These are phyloP conservation scores for Meriones unguiculatus DNA, from an alignment of 2,113 vertebrate species.

Conservation along the genomic window DNA sequence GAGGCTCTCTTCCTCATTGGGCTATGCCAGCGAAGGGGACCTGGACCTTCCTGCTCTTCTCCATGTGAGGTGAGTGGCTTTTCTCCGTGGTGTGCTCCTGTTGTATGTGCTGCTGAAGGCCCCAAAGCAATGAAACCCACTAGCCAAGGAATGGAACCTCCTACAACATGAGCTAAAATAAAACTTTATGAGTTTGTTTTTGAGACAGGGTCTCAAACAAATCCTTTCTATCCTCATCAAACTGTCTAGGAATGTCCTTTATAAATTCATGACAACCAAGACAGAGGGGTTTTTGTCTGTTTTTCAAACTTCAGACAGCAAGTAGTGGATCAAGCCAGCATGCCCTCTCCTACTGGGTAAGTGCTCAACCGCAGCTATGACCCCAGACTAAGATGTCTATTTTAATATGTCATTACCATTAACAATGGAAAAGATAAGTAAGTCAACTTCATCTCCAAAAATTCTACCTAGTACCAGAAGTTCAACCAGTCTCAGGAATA, in stretches of 20 bases:
- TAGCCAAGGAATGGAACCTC: background rate
- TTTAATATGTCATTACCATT: background rate
- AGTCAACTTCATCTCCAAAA: background rate
- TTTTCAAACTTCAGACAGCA: slow-evolving; percentile 42
- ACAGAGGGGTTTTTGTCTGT: background rate
- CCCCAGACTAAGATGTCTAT: background rate
- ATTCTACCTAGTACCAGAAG: background rate
- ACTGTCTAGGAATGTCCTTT: background rate
- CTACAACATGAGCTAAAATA: background rate
- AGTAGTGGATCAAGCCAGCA: background rate
- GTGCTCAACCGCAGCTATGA: background rate
- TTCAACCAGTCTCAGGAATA: background rate
- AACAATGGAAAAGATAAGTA: background rate
- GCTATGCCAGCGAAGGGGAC: background rate
- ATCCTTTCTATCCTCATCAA: background rate
- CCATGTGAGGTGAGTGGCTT: background rate
- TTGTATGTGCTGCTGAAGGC: background rate
- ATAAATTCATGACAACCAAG: background rate
- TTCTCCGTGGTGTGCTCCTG: background rate
- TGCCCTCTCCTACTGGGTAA: background rate
- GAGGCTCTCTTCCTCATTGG: background rate
- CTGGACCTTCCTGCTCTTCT: background rate
- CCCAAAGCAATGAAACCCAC: background rate
- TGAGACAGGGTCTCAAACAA: background rate
- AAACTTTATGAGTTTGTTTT: background rate